Evolutionary conservation across 2,113 vertebrate species (phyloP), one percentile per base, ranked within the genome.

Genomic region (Pterocles gutturalis): DNA sequence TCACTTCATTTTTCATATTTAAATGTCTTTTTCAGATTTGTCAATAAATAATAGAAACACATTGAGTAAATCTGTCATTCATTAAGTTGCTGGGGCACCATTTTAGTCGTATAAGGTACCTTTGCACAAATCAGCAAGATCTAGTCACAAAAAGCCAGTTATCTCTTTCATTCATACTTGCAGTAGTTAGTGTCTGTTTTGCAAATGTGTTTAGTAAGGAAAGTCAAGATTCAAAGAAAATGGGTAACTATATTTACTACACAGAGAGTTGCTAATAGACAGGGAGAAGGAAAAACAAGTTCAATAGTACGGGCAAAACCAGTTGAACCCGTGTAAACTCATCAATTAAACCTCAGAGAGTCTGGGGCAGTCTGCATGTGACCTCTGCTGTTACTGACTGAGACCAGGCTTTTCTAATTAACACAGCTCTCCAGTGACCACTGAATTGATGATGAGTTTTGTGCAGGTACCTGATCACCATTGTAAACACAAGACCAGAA

Each of bases 381-480:
- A 91, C 66, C 70, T 90, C 84, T 89, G 83, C 77, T 94, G 61
- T 48, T 87, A 38, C 72, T 81, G 80, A 49, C 64, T 31, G 53
- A 79, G 66, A 78, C 45, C 70, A 69, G 61, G 33, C 21, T 89
- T 85, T 93, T 83, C 80, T 87, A 91, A 95, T 96, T 91, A 93
- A 87, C 0, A 1, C 3, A 21, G 10, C 14, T 83, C 70, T 61
- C n/a, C 17, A 54, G 75, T 61, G 87, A 94, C 84, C n/a, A 33
- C 53, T 69, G 78, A 69, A 62, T 4, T 77, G 87, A 72, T 77
- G 73, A 71, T 66, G 70, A 69, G 54, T 79, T 95, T 83, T 87
- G 57, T 65, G 81, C 84, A 91, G 78, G n/a, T 92, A 95, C 61
- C 89, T 81, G 83, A 85, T 91, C 61, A 76, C 51, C 77, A 87